Evolutionary conservation across 2,797 vertebrate genomes (phyloP).

Genomic region (Brachyalestes nurse): DNA sequence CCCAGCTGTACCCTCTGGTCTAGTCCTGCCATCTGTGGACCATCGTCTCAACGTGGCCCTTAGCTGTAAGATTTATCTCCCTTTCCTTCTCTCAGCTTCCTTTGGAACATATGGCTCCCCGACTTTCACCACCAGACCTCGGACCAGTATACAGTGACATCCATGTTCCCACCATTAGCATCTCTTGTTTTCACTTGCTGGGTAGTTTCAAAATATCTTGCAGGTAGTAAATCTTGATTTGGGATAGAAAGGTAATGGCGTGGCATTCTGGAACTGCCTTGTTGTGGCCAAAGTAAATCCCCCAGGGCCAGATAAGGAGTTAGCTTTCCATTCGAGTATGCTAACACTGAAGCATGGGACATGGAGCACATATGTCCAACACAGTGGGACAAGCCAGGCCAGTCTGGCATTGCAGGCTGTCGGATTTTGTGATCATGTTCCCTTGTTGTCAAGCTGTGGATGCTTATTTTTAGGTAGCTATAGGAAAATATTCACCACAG

Average conservation of each 20-base stretch:
- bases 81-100: slow-evolving; percentile 45
- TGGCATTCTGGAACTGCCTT: slow-evolving; percentile 59
- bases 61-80: slow-evolving; percentile 3
- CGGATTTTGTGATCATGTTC: slow-evolving; percentile 63
- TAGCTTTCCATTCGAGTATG: slow-evolving; percentile 53
- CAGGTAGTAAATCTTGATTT: slow-evolving; percentile 70
- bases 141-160: slow-evolving; percentile 59
- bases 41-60: background rate
- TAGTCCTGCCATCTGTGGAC: slow-evolving; percentile 4
- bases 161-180: slow-evolving; percentile 57
- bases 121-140: slow-evolving; percentile 63
- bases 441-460: slow-evolving; percentile 64
- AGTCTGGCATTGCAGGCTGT: slow-evolving; percentile 39
- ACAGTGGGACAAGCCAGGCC: slow-evolving; percentile 28
- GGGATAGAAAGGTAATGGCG: slow-evolving; percentile 66
- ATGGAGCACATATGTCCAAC: slow-evolving; percentile 23
- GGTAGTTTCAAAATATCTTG: slow-evolving; percentile 69
- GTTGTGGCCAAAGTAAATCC: slow-evolving; percentile 65
- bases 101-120: slow-evolving; percentile 56
- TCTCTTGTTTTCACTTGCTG: slow-evolving; percentile 58
- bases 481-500: slow-evolving; percentile 17
- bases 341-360: background rate
- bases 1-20: slow-evolving; percentile 4
- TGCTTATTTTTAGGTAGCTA: slow-evolving; percentile 67
- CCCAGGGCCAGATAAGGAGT: slow-evolving; percentile 52